Conservation (phyloP, 2,888 invertebrate genomes). For the Bombyx huttoni region DNA sequence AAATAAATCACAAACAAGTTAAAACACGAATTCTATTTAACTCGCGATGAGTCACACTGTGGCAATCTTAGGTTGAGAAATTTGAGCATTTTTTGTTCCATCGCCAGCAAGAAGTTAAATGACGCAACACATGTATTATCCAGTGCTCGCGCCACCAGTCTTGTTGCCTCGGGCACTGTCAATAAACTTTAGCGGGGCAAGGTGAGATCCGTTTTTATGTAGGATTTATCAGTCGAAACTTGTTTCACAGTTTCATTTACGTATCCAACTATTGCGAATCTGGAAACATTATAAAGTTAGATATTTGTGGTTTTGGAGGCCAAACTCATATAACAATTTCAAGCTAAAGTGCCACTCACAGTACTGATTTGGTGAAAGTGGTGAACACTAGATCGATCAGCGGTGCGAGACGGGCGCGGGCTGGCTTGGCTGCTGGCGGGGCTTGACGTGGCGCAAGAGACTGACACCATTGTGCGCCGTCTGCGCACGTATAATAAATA, state of each 20-base stretch:
- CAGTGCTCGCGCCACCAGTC: constrained; percentile 28
- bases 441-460: constrained; percentile 64
- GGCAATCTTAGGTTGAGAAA: constrained; percentile 25
- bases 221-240: background rate
- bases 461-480: constrained; percentile 40
- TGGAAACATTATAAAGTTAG: too few species aligned
- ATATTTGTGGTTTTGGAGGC: background rate
- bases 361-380: constrained; percentile 53
- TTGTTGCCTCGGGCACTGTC: constrained; percentile 54
- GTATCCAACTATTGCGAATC: too few species aligned
- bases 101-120: constrained; percentile 30
- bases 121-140: constrained; percentile 52
- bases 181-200: constrained; percentile 63
- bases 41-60: constrained; percentile 27
- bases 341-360: constrained; percentile 9
- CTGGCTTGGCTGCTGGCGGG: constrained; percentile 33
- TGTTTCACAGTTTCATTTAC: too few species aligned
- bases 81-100: constrained; percentile 33
- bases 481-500: constrained; percentile 26
- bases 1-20: background rate
- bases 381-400: constrained; percentile 53
- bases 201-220: constrained; percentile 38
- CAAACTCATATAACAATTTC: background rate
- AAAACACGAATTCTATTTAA: background rate
- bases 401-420: constrained; percentile 65